Conservation (phyloP, 2,888 invertebrate genomes). For the Lissonota sp. region DNA sequence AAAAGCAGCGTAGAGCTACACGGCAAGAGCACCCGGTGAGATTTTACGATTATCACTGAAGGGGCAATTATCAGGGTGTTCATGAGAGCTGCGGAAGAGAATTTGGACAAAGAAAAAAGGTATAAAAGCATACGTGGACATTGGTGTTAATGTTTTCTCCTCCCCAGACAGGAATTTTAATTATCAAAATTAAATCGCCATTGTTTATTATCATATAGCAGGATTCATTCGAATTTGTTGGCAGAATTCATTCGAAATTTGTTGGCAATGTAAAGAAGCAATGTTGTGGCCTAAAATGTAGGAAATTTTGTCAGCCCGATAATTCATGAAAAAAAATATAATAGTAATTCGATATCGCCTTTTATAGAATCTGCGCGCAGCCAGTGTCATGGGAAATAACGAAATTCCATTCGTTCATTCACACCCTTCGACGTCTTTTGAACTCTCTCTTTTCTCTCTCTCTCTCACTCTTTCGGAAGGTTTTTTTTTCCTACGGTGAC, state of each 20-base stretch:
- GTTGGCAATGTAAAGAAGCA: too few relatives aligned
- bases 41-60: conserved; percentile 69
- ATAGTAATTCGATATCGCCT: conserved; percentile 38
- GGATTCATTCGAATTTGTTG: background rate
- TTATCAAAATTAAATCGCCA: conserved; percentile 21
- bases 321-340: conserved; percentile 22
- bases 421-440: conserved; percentile 28
- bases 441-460: conserved; percentile 36
- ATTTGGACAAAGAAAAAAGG: background rate
- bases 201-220: background rate
- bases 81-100: background rate
- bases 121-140: background rate
- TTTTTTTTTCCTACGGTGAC: conserved; percentile 63
- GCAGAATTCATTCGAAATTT: background rate
- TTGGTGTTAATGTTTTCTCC: background rate
- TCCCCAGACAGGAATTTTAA: conserved; percentile 7
- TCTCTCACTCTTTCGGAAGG: conserved; percentile 25
- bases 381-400: conserved; percentile 39
- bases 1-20: conserved; percentile 9
- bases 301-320: background rate
- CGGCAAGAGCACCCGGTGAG: conserved; percentile 41
- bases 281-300: too few relatives aligned
- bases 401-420: conserved; percentile 54
- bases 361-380: background rate
- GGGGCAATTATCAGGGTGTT: conserved; percentile 63